A percentile compares a stretch with the other conserved stretches of the same genome.
Evolutionary conservation across 37 sponge, comb jelly and placozoan species (phyloP).

Genomic region (Chondrilla cf. caribensis): DNA sequence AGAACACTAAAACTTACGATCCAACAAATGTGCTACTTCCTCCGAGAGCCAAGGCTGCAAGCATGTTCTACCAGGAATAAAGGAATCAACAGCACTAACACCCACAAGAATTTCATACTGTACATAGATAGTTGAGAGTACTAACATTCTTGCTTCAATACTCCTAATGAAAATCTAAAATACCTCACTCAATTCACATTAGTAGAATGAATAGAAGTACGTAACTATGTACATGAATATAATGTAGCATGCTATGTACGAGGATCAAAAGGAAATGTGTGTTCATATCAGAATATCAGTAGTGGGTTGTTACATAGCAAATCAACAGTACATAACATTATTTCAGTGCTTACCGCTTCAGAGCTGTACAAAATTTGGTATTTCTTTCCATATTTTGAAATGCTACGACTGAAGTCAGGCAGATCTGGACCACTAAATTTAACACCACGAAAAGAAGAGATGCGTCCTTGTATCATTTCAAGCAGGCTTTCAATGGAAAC

Average conservation of each 20-base stretch:
- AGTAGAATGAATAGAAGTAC: no score
- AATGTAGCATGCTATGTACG: no score
- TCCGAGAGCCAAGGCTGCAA: slow-evolving; percentile 63
- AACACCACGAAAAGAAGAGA: slow-evolving; percentile 63
- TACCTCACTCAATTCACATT: no score
- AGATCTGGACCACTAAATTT: slow-evolving; percentile 56
- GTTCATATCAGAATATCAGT: no score
- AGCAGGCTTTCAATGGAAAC: slow-evolving; percentile 68
- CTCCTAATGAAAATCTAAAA: no score
- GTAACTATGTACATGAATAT: no score
- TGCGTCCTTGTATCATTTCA: slow-evolving; percentile 30
- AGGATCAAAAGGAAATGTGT: no score
- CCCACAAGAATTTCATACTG: no score
- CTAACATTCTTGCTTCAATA: no score
- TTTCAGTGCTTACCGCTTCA: slow-evolving; percentile 68
- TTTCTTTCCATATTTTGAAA: slow-evolving; percentile 31
- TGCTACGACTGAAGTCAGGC: slow-evolving; percentile 47
- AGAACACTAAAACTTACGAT: slow-evolving; percentile 40
- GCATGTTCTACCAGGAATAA: slow-evolving; percentile 46
- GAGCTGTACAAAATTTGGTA: slow-evolving; percentile 63
- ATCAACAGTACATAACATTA: no score
- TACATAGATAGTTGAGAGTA: no score
- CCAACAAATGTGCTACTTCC: slow-evolving; percentile 48
- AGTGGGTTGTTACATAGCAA: no score
- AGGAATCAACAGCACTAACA: background rate